Percentiles rank a stretch among this genome's conserved stretches.
Conservation (phyloP, 2,888 invertebrate species). For the Arrhopalites spinosus region DNA sequence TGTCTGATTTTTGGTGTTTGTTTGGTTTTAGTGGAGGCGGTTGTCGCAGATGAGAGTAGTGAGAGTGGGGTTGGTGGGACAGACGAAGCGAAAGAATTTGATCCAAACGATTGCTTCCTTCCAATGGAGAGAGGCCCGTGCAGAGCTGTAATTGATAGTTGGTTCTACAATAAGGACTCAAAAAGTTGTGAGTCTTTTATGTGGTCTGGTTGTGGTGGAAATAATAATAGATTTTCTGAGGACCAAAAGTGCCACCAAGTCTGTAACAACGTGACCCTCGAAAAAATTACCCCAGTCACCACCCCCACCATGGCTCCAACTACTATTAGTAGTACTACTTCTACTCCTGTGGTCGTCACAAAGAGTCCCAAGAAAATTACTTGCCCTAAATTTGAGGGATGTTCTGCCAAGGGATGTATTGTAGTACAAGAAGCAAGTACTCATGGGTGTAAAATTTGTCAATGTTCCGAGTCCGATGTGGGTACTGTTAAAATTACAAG, state of each 20-base stretch:
- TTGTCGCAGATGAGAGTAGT: slow-evolving; percentile 17
- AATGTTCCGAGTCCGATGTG: slow-evolving; percentile 41
- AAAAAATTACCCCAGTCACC: background rate
- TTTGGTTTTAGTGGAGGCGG: slow-evolving; percentile 29
- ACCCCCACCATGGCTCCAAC: background rate
- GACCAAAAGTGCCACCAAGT: slow-evolving; percentile 25
- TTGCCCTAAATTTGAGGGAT: slow-evolving; percentile 54
- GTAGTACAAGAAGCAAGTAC: slow-evolving; percentile 47
- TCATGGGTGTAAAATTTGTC: slow-evolving; percentile 54
- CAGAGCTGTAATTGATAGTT: slow-evolving; percentile 57
- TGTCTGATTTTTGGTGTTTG: slow-evolving; percentile 29
- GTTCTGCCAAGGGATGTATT: slow-evolving; percentile 52
- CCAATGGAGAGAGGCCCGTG: slow-evolving; percentile 55
- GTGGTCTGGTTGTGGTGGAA: slow-evolving; percentile 59
- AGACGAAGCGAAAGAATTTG: slow-evolving; percentile 47
- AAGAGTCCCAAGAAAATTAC: slow-evolving; percentile 9
- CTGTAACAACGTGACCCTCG: background rate
- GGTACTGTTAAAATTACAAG: slow-evolving; percentile 30
- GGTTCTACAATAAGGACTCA: slow-evolving; percentile 58
- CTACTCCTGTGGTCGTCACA: background rate
- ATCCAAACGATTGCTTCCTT: slow-evolving; percentile 53
- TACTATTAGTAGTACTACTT: background rate
- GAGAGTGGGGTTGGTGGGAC: slow-evolving; percentile 25
- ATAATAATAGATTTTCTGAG: slow-evolving; percentile 54
- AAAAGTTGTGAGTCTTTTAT: slow-evolving; percentile 59